Evolutionary conservation across 2,797 vertebrate genomes (phyloP).

Genomic region (Vireo griseus): DNA sequence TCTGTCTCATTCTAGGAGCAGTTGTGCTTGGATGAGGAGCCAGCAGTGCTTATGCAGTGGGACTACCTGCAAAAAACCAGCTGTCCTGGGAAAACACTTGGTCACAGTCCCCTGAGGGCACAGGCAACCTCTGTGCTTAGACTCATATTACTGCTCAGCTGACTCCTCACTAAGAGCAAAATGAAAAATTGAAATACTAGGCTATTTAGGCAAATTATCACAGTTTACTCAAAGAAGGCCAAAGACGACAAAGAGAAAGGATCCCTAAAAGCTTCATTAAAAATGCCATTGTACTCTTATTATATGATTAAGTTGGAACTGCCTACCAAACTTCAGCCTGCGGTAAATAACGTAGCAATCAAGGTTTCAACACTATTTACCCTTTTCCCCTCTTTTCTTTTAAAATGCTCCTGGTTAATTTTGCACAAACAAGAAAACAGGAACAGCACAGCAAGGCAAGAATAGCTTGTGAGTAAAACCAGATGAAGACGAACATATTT

Average conservation of each 20-base stretch:
- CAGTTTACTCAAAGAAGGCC: not conserved
- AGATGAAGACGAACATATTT: slow-evolving; percentile 55
- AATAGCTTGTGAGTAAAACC: slow-evolving; percentile 61
- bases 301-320: not conserved
- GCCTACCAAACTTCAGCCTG: not conserved
- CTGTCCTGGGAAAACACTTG: not conserved
- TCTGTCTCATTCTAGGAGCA: not conserved
- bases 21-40: not conserved
- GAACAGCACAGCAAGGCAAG: slow-evolving; percentile 43
- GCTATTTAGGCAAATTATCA: slow-evolving; percentile 31
- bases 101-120: not conserved
- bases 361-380: slow-evolving; percentile 47
- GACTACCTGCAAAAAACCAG: not conserved
- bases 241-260: slow-evolving; percentile 12
- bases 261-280: not conserved
- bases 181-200: not conserved
- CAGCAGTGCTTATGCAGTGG: not conserved
- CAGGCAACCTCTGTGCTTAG: not conserved
- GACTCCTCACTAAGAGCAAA: not conserved
- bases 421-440: slow-evolving; percentile 50
- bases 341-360: slow-evolving; percentile 5
- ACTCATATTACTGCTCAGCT: not conserved
- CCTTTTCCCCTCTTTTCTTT: not conserved
- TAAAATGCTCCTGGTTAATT: slow-evolving; percentile 29
- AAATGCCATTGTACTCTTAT: not conserved